Conservation (phyloP, 2,113 vertebrate genomes). For the human region DNA sequence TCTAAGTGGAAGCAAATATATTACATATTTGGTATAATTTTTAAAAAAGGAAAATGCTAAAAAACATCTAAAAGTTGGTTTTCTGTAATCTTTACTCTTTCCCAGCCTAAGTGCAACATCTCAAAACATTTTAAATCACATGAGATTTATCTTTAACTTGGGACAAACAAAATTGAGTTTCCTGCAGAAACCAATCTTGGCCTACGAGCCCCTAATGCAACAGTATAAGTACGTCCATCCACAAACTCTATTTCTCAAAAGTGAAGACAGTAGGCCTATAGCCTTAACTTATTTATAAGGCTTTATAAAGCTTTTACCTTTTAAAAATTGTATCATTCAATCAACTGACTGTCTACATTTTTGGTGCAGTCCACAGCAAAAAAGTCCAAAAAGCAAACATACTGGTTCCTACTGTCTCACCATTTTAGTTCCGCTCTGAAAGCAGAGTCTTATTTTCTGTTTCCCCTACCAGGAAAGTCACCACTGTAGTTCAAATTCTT, state of each 20-base stretch:
- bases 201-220: not conserved
- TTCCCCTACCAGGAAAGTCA: not conserved
- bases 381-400: not conserved
- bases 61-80: not conserved
- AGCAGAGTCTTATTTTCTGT: not conserved
- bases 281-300: not conserved
- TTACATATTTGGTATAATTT: not conserved
- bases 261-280: not conserved
- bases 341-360: not conserved
- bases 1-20: not conserved
- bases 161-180: not conserved
- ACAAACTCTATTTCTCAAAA: not conserved
- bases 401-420: not conserved
- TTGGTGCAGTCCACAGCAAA: not conserved
- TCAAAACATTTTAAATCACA: constrained; percentile 15
- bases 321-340: not conserved
- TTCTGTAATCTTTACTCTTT: not conserved
- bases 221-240: not conserved
- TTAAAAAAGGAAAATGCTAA: not conserved
- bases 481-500: not conserved
- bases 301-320: not conserved
- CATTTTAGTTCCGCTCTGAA: not conserved
- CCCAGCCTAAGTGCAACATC: not conserved
- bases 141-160: not conserved
- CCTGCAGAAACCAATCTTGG: not conserved